Percentiles rank a stretch among this genome's conserved stretches.
phyloP scores from a whole-genome alignment of 2,888 invertebrate species.

The Hydraecia micacea region DNA sequence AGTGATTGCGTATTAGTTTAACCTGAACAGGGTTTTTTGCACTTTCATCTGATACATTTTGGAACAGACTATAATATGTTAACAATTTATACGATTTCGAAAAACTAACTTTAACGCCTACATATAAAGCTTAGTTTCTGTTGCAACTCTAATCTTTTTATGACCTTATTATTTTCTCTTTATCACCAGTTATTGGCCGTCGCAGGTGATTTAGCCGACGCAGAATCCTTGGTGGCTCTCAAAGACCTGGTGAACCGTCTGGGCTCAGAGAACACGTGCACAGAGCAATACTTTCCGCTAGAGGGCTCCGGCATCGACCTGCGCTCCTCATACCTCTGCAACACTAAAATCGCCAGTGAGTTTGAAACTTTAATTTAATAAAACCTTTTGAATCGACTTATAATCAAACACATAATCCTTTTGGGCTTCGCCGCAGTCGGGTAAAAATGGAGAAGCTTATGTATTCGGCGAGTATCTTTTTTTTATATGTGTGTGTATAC shows the following conservation, averaged over 20 bases:
- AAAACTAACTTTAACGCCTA: no score
- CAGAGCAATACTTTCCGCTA: constrained; percentile 97
- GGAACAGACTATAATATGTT: no score
- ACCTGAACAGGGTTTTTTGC: no score
- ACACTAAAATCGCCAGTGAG: constrained; percentile 95
- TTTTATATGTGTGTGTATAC: no score
- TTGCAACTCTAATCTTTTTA: neutral
- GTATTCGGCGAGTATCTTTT: neutral
- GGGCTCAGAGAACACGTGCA: constrained; percentile 96
- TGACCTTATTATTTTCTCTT: neutral
- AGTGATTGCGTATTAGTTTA: no score
- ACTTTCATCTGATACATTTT: no score
- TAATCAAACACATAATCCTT: no score
- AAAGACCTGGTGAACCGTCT: constrained; percentile 97
- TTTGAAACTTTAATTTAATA: neutral
- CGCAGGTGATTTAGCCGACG: constrained; percentile 97
- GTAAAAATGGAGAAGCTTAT: neutral
- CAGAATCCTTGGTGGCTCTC: constrained; percentile 96
- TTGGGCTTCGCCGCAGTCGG: no score
- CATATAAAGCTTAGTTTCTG: neutral
- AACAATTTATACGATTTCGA: no score
- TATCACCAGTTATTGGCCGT: constrained; percentile 92
- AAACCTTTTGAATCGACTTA: neutral
- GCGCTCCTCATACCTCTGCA: constrained; percentile 97
- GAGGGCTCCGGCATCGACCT: constrained; percentile 95